Evolutionary conservation across 2,113 vertebrate species (phyloP).

Genomic region (Phocoena sinus): DNA sequence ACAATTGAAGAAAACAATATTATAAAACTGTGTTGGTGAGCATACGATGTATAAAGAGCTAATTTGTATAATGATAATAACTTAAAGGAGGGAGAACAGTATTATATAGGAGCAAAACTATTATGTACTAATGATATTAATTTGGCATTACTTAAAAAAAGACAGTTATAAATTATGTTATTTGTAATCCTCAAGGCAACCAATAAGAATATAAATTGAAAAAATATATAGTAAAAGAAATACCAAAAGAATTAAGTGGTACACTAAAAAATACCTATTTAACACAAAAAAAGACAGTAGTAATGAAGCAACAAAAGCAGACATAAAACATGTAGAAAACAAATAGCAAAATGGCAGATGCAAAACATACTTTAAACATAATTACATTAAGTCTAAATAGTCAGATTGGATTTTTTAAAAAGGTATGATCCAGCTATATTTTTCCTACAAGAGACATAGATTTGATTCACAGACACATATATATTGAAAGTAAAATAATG

Average conservation of each 20-base stretch:
- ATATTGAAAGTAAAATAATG: neutral
- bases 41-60: neutral
- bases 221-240: neutral
- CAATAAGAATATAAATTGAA: too few species aligned
- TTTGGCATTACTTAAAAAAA: too few species aligned
- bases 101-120: too few species aligned
- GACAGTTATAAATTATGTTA: too few species aligned
- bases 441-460: neutral
- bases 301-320: neutral
- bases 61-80: neutral
- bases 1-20: neutral
- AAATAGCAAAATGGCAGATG: neutral
- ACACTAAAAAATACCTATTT: neutral
- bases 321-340: neutral
- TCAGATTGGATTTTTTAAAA: neutral
- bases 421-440: neutral
- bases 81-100: neutral
- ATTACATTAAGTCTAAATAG: neutral
- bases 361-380: neutral
- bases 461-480: neutral
- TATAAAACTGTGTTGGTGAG: neutral
- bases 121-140: too few species aligned
- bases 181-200: too few species aligned
- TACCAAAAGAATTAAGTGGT: neutral
- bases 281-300: neutral